A percentile compares a stretch with the other conserved stretches of the same genome.
Conservation (phyloP, 2,113 vertebrate genomes). For the Plestiodon gilberti region DNA sequence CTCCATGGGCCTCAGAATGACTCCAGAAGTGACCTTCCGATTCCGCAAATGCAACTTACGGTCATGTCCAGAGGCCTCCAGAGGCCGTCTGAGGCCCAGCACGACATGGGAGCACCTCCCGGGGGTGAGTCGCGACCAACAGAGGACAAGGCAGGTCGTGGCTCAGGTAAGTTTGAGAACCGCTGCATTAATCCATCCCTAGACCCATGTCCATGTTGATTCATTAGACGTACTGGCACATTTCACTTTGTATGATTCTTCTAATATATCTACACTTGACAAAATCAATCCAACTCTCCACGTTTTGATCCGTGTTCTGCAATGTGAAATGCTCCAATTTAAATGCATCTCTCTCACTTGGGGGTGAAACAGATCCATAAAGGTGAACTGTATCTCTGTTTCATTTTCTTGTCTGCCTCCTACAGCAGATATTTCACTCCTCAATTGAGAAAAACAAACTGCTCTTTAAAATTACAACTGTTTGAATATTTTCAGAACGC, state of each 20-base stretch:
- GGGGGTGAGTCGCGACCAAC: too few species aligned
- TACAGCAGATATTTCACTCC: background rate
- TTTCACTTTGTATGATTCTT: background rate
- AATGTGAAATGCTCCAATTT: background rate
- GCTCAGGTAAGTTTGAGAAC: too few species aligned
- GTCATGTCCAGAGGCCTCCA: too few species aligned
- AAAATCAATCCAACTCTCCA: background rate
- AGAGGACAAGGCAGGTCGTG: too few species aligned
- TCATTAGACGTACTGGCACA: background rate
- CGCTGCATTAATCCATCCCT: too few species aligned
- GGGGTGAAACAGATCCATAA: background rate
- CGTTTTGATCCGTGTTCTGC: background rate
- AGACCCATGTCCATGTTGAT: background rate
- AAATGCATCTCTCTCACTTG: background rate
- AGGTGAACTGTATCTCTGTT: rapidly evolving
- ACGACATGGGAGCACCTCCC: too few species aligned
- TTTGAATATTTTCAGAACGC: conserved; percentile 50
- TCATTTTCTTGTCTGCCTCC: background rate
- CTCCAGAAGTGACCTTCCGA: too few species aligned
- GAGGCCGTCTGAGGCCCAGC: too few species aligned
- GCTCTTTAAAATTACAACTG: conserved; percentile 35
- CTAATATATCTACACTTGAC: background rate
- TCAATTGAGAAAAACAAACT: conserved; percentile 26
- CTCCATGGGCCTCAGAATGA: too few species aligned
- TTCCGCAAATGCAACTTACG: too few species aligned